A percentile compares a stretch with the other conserved stretches of the same genome.
These are phyloP conservation scores for Clepsis dumicolana DNA, from an alignment of 2,888 invertebrate species.

Conservation along the genomic window DNA sequence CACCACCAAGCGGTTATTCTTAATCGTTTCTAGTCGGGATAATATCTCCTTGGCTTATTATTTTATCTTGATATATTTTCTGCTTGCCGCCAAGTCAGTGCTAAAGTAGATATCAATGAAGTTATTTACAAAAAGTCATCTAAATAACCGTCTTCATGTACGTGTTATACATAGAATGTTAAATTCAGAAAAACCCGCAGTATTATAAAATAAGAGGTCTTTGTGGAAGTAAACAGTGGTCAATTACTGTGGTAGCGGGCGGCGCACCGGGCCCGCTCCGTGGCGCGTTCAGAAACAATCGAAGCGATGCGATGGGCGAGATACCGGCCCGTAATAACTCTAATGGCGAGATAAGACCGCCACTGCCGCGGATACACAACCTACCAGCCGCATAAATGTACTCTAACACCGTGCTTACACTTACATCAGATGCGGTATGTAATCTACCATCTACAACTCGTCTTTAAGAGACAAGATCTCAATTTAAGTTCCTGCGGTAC, in stretches of 20 bases:
- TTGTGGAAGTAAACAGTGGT: constrained; percentile 83
- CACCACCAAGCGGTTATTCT: constrained; percentile 14
- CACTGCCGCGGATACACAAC: constrained; percentile 71
- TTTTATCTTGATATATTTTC: neutral
- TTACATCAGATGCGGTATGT: constrained; percentile 68
- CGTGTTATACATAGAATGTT: constrained; percentile 22
- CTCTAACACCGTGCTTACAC: constrained; percentile 64
- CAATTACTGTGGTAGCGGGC: constrained; percentile 81
- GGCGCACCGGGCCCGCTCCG: constrained; percentile 69
- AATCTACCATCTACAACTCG: constrained; percentile 49
- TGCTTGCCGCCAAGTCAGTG: neutral
- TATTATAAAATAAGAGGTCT: constrained; percentile 78
- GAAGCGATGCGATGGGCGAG: constrained; percentile 84
- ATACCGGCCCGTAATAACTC: constrained; percentile 84
- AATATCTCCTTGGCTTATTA: neutral
- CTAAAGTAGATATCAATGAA: neutral
- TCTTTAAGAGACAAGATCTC: constrained; percentile 45
- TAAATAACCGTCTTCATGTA: neutral
- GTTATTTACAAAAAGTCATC: neutral
- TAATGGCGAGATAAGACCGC: constrained; percentile 84
- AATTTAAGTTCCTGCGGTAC: constrained; percentile 20
- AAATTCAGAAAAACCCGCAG: constrained; percentile 57
- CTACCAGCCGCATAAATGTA: constrained; percentile 57
- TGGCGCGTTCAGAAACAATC: constrained; percentile 83
- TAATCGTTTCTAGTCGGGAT: neutral